Evolutionary conservation across 2,113 vertebrate species (phyloP), one percentile per base, ranked within the genome.

Genomic region (Cochlearius cochlearius): DNA sequence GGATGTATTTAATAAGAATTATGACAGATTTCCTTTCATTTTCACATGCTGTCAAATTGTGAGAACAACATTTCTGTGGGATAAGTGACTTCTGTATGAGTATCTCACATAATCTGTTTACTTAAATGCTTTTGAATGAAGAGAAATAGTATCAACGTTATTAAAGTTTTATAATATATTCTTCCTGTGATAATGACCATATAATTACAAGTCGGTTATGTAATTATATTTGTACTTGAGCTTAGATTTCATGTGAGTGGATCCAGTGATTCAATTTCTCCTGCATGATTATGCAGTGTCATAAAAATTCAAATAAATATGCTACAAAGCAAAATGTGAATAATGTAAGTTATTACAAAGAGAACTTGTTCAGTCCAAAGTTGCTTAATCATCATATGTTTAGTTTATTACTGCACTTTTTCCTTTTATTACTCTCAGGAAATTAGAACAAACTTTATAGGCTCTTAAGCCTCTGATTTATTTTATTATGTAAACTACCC

Each of bases 271-370:
- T 90, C 47, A 88, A 77, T 93, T 96, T 97, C 75, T 93, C 77
- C 52, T 84, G 41, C 41, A 38, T 85, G 62, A 85, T 80, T 92
- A 95, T 83, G 34, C 62, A 72, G 66, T 58, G 53, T 68, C 90
- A 95, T 95, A 95, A 94, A 96, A 95, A 89, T 45, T 78, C 75
- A 85, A 86, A 95, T 92, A 96, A 90, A 95, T 90, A 85, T 15
- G 45, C 62, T 83, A 58, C 76, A 74, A 95, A 74, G 36, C 50
- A 84, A 96, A 94, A 96, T 83, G 8, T 77, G 62, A 96, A 78
- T 71, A 92, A 86, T 53, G 5, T 77, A 84, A 94, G 56, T 78
- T 92, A 94, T 94, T 95, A 89, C 47, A 75, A 77, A 87, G 30
- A 91, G 30, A 78, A 87, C 27, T 75, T 87, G 10, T 67, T 91